Evolutionary conservation across 2,113 vertebrate species (phyloP).

Genomic region (Antennarius striatus): DNA sequence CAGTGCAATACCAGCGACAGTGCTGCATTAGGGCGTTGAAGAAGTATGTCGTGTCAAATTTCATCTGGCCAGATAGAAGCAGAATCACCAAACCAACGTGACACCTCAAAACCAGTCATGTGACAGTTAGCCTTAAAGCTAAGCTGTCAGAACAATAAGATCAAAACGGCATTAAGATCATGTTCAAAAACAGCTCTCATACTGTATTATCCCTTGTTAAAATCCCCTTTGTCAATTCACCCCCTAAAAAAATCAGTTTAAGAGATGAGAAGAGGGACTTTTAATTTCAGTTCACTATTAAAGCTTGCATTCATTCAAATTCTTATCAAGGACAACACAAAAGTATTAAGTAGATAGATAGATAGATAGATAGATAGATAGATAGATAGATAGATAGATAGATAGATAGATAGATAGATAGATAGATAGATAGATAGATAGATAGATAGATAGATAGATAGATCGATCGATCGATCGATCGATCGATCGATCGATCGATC

Average conservation of each 20-base stretch:
- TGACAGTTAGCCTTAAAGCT: constrained; percentile 37
- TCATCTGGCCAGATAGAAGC: constrained; percentile 41
- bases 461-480: too few species aligned
- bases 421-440: too few species aligned
- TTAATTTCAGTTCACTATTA: constrained; percentile 19
- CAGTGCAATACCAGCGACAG: constrained; percentile 7
- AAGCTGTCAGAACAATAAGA: constrained; percentile 51
- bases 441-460: too few species aligned
- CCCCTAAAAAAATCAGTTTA: constrained; percentile 58
- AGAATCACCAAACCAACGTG: constrained; percentile 21
- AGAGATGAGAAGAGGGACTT: constrained; percentile 17
- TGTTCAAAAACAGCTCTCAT: constrained; percentile 53
- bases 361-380: too few species aligned
- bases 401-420: too few species aligned
- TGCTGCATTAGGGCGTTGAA: constrained; percentile 25
- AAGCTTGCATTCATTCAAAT: not conserved
- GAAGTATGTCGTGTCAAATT: constrained; percentile 21
- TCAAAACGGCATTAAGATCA: constrained; percentile 40
- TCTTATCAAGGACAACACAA: constrained; percentile 3
- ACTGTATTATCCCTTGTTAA: constrained; percentile 16
- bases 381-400: too few species aligned
- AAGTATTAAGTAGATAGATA: too few species aligned
- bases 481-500: too few species aligned
- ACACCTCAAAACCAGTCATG: constrained; percentile 28
- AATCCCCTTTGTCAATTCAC: constrained; percentile 43